Base-by-base conservation (phyloP, 2,113 vertebrate genomes). In the Caranx melampygus region DNA sequence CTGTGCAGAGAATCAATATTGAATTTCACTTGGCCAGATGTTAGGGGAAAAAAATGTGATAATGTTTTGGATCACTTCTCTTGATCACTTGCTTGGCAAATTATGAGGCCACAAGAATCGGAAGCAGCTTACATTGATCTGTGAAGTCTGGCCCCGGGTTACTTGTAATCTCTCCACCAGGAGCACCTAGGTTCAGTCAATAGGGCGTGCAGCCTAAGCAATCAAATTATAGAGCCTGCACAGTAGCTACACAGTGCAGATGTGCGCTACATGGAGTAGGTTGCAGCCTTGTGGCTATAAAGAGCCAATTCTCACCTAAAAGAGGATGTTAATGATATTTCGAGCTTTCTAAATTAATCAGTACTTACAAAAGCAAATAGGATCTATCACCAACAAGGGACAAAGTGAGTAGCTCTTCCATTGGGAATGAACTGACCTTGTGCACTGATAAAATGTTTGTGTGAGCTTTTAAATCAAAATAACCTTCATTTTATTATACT, bases 11-110 rank as follows among this genome's bases (percentile, higher is more conserved):
- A 64, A 84, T 89, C 76, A 3, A 89, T 91, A 71, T 5, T 54
- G 78, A 81, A 81, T 86, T 90, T 58, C 45, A 65, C 66, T 60
- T 9, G 3, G 16, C 64, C 14, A 6, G 57, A 85, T 9, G 11
- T 81, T 37, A 76, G 11, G 11, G 26, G 26, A 37, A 37, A 37
- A 42, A 81, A 82, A 78, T 18, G 6, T 44, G 54, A 84, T 83
- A 13, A 85, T 55, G 75, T 84, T 82, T 87, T 49, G 75, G 78
- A 85, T 90, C 77, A 64, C 78, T 85, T 88, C 66, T 74, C 83
- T 69, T 82, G 79, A 86, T 91, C 84, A 82, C 62, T 77, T 77
- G 79, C 37, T 18, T 54, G 34, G 79, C 81, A 82, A 89, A 90
- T 91, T 86, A 84, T 84, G 71, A 87, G 85, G 65, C 83, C 42